Evolutionary conservation across 2,113 vertebrate species (phyloP), one percentile per base, ranked within the genome.

Genomic region (Zosterops borbonicus): DNA sequence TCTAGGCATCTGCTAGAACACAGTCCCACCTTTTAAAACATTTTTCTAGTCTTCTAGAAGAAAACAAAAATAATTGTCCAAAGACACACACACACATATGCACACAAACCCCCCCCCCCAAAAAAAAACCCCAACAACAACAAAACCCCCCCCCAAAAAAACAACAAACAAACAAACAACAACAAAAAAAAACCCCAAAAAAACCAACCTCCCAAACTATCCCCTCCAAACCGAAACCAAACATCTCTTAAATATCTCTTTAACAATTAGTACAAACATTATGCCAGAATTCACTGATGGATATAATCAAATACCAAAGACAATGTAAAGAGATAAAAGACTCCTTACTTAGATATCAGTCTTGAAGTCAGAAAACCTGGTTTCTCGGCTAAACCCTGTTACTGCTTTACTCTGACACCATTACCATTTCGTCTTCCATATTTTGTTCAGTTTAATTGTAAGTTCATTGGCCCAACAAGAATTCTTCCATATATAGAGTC

Each of bases 301-400:
- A 1, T 35, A n/a, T 29, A 22, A 25, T 22, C 5, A 37, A 49
- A 53, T 28, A 78, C 11, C 16, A 14, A 67, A 63, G n/a, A 33
- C 0, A 17, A 67, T 19, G 18, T 44, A 35, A 69, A 77, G 9
- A 14, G 0, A 5, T 76, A 20, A 31, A 79, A 71, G 27, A 33
- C 8, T 55, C 6, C 27, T 37, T 9, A 20, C 3, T 39, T 21
- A 16, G 5, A 21, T 31, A 24, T 1, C 12, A 29, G 2, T 2
- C 5, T 55, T 50, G 8, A 27, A 77, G 19, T 41, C 44, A 77
- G 25, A 68, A 75, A 68, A 64, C 1, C 6, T 33, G 3, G 6
- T 8, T 65, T 80, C 46, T 85, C 69, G 50, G 16, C 6, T 69
- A 31, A 27, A 46, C 21, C 27, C 6, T 58, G 7, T 29, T 35